Conservation (phyloP, 2,797 vertebrate genomes). For the Scolopax rusticola region DNA sequence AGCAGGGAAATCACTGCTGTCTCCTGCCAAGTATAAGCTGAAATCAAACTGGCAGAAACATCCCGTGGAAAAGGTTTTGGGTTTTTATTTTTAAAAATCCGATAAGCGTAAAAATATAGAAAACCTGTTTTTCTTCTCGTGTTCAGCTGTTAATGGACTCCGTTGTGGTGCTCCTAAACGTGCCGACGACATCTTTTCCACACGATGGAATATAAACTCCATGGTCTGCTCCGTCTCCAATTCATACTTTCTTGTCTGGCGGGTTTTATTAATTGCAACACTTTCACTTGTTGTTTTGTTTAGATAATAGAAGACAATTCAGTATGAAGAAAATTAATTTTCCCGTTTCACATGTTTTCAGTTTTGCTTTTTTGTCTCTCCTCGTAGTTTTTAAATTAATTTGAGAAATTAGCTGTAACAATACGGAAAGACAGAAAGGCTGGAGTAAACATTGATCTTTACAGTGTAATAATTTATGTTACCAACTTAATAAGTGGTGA, state of each 20-base stretch:
- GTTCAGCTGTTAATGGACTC: neutral
- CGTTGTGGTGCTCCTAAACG: neutral
- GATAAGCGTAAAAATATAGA: neutral
- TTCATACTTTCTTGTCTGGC: neutral
- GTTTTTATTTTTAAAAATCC: neutral
- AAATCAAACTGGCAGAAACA: neutral
- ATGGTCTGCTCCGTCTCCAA: neutral
- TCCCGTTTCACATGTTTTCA: neutral
- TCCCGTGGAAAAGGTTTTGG: neutral
- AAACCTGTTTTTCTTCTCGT: neutral
- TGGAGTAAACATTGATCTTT: slow-evolving; percentile 31
- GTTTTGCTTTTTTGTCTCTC: neutral
- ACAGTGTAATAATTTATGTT: slow-evolving; percentile 28
- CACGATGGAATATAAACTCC: neutral
- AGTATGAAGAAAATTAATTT: slow-evolving; percentile 5
- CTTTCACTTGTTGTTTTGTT: neutral
- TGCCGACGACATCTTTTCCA: neutral
- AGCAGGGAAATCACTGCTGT: neutral
- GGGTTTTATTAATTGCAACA: neutral
- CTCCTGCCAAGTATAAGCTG: neutral
- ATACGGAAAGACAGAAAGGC: neutral
- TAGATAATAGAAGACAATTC: neutral
- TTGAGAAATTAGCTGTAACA: neutral
- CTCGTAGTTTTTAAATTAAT: neutral
- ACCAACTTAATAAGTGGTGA: slow-evolving; percentile 10